Conservation (phyloP, 2,797 vertebrate species). For the Oceanodroma leucorhoa region DNA sequence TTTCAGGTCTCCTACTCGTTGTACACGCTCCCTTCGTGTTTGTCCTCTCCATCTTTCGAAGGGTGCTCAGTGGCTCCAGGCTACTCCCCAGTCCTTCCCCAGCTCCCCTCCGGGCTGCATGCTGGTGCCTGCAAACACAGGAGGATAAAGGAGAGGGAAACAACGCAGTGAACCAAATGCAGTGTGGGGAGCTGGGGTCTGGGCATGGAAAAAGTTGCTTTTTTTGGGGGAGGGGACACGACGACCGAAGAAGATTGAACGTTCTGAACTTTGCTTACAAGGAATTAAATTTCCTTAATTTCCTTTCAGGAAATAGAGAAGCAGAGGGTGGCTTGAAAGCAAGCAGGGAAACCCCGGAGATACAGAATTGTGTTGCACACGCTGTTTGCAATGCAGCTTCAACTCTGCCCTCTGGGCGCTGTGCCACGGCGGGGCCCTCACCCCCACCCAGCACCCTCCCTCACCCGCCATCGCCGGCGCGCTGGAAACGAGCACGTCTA, state of each 20-base stretch:
- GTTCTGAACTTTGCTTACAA: background rate
- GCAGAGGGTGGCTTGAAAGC: background rate
- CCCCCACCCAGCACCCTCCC: background rate
- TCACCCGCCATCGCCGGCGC: rapidly evolving
- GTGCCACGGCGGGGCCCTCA: background rate
- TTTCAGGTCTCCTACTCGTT: background rate
- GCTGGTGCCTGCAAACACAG: background rate
- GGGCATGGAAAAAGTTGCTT: background rate
- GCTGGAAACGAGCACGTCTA: background rate
- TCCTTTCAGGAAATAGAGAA: background rate
- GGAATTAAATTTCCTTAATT: background rate
- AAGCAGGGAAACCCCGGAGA: background rate
- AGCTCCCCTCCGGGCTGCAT: background rate
- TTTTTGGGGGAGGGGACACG: background rate
- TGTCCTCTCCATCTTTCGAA: background rate
- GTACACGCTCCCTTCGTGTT: rapidly evolving
- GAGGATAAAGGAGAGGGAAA: background rate
- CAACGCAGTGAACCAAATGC: background rate
- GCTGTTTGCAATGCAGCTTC: rapidly evolving
- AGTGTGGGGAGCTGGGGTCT: background rate
- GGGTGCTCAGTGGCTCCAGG: background rate
- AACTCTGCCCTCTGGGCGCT: background rate
- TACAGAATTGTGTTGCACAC: background rate
- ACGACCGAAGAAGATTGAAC: background rate
- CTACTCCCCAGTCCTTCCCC: background rate